Evolutionary conservation across 2,113 vertebrate genomes (phyloP), one percentile per base, ranked within the genome.

Genomic region (Capricornis sumatraensis): DNA sequence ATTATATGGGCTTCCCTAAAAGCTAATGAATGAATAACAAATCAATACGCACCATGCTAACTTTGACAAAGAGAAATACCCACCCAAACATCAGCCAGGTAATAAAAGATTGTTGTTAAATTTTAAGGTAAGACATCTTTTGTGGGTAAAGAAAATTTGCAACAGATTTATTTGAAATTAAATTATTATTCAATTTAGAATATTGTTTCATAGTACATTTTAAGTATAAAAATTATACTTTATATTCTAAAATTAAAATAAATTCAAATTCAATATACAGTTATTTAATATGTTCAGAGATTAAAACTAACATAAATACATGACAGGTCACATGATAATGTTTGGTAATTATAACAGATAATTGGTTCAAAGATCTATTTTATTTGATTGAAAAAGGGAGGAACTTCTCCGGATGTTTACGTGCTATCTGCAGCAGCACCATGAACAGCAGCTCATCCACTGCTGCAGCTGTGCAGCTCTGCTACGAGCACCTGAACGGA

Each of bases 401-500:
- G 40, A 76, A 8, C 40, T 76, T 45, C 25, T 76, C 2, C 0
- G 1, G 12, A 28, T 27, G 40, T 43, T 23, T 27, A 2, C 12
- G 6, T 7, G 23, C 21, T 13, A 15, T 7, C 1, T 7, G 15
- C 12, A 45, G 23, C 74, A 76, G 40, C 74, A 53, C 21, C 40
- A 55, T 96, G 96, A 85, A 6, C 5, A 13, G 55, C 4, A 23
- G 52, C 6, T 28, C 40, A 11, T 11, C 8, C 10, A 25, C 5
- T 9, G 6, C 28, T 17, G 30, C 14, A 3, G 4, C 64, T 2
- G 3, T 5, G 0, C 53, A 62, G 1, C 50, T 98, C 47, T 95
- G 97, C 93, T 96, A 91, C 0, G 78, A 97, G 62, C 83, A 94
- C 10, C 1, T 96, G 47, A 97, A 96, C 0, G n/a, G 47, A 19